Evolutionary conservation across 2,113 vertebrate species (phyloP).

Genomic region (Ramphastos sulfuratus): DNA sequence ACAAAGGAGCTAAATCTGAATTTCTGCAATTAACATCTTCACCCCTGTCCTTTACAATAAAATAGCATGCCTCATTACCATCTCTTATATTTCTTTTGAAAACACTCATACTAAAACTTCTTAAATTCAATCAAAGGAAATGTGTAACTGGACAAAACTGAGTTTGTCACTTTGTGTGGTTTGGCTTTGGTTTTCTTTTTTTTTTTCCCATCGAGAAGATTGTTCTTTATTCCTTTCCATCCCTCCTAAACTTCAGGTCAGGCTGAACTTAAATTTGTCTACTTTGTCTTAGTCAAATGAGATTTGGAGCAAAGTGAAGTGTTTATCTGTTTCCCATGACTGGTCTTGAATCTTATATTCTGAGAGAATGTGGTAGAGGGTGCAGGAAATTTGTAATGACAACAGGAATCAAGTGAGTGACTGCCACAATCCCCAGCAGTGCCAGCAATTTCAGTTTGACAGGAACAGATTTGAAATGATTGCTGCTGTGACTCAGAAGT

Average conservation of each 20-base stretch:
- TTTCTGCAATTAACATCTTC: neutral
- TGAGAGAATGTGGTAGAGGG: neutral
- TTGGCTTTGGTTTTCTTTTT: too few relatives aligned
- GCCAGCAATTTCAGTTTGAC: neutral
- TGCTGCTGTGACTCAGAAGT: neutral
- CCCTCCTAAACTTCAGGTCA: neutral
- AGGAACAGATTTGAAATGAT: neutral
- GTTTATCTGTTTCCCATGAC: neutral
- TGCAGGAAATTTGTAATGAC: neutral
- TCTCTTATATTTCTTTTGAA: neutral
- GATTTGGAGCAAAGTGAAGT: neutral
- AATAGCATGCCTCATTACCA: neutral
- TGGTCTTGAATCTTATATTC: fast-evolving
- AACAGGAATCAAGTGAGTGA: neutral
- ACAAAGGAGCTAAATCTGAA: neutral
- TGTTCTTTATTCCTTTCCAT: neutral
- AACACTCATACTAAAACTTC: neutral
- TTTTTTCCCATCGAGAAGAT: neutral
- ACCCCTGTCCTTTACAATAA: neutral
- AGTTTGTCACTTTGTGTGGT: neutral
- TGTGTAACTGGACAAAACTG: neutral
- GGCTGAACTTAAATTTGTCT: neutral
- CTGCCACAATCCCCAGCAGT: neutral
- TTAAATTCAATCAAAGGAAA: neutral
- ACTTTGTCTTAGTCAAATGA: neutral